Conservation (phyloP, 2,888 invertebrate species). For the Sisyra nigra region DNA sequence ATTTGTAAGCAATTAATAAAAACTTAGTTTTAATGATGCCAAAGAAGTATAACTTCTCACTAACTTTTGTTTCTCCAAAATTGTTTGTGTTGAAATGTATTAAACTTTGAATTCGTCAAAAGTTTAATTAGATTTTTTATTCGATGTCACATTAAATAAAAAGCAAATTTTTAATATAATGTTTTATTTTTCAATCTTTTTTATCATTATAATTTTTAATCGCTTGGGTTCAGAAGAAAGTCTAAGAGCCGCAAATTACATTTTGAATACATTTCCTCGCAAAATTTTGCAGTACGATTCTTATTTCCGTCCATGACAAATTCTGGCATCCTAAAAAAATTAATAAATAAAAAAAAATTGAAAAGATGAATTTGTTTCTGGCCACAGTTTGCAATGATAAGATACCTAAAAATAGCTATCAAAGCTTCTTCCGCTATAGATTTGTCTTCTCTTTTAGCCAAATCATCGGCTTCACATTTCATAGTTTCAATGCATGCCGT, state of each 20-base stretch:
- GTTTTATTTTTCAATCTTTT: too few relatives aligned
- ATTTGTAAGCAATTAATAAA: too few relatives aligned
- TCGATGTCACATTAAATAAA: too few relatives aligned
- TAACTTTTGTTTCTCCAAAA: too few relatives aligned
- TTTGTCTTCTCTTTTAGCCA: conserved; percentile 38
- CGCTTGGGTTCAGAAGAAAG: conserved; percentile 1
- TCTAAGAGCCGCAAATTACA: not conserved
- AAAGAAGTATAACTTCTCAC: too few relatives aligned
- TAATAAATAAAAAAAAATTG: not conserved
- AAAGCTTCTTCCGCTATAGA: conserved; percentile 51
- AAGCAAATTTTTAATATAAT: too few relatives aligned
- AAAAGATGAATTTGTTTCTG: not conserved
- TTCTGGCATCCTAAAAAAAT: not conserved
- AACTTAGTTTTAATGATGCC: too few relatives aligned
- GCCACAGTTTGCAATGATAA: conserved; percentile 11
- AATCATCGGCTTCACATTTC: conserved; percentile 46
- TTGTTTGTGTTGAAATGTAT: too few relatives aligned
- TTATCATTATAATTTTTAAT: conserved; percentile 5
- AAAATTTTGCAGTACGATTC: not conserved
- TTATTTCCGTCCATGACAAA: not conserved
- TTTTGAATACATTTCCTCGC: not conserved
- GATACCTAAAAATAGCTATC: conserved; percentile 44
- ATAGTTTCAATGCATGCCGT: conserved; percentile 44
- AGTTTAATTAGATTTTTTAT: too few relatives aligned
- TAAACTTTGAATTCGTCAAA: too few relatives aligned